Percentiles rank a stretch among this genome's conserved stretches.
phyloP scores from a whole-genome alignment of 2,797 vertebrate species.

The Coccyzus lansbergi region DNA sequence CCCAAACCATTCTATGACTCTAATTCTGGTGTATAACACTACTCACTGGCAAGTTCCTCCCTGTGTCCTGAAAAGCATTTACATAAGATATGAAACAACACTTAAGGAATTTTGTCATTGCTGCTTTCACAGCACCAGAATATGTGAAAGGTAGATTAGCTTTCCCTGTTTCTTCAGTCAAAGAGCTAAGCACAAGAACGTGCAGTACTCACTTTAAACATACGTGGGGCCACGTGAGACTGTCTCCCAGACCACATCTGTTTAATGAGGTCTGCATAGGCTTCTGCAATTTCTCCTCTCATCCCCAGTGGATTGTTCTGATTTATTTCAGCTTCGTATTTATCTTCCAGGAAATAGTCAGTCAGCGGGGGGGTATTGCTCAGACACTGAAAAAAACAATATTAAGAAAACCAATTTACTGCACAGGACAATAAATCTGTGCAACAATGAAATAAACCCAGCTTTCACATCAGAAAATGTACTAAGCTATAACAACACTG shows the following conservation, averaged over 20 bases:
- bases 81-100: neutral
- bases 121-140: neutral
- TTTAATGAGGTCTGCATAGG: slow-evolving; percentile 95
- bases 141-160: neutral
- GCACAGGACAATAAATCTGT: neutral
- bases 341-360: slow-evolving; percentile 93
- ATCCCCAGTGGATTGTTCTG: slow-evolving; percentile 94
- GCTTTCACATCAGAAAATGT: neutral
- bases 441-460: neutral
- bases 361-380: slow-evolving; percentile 93
- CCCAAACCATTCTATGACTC: no score
- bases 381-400: slow-evolving; percentile 84
- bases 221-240: slow-evolving; percentile 90
- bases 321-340: slow-evolving; percentile 95
- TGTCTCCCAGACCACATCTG: slow-evolving; percentile 96
- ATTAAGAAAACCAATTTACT: neutral
- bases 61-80: neutral
- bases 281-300: slow-evolving; percentile 96
- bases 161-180: neutral
- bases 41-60: neutral
- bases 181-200: neutral
- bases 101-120: neutral
- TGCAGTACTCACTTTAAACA: slow-evolving; percentile 88
- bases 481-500: neutral
- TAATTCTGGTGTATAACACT: neutral